These are phyloP conservation scores for Heliconius hortense DNA, from an alignment of 2,888 invertebrate genomes.

Conservation along the genomic window DNA sequence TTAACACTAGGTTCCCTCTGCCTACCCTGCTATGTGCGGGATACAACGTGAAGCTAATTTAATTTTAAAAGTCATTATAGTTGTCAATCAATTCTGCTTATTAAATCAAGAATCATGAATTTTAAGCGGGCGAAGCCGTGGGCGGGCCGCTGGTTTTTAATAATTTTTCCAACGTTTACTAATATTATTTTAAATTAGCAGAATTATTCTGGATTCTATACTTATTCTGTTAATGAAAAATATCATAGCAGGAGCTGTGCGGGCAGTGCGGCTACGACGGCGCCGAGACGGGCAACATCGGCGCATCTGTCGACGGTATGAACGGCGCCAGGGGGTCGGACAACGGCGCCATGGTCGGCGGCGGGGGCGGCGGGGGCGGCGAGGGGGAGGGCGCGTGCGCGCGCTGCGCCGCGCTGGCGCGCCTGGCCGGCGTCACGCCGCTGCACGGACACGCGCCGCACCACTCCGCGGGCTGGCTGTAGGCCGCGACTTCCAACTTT, in stretches of 20 bases:
- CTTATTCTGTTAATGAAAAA: background rate
- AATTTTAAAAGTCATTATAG: too few species aligned
- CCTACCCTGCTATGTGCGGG: too few species aligned
- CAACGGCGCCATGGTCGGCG: slow-evolving; percentile 34
- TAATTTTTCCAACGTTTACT: background rate
- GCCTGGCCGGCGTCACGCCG: slow-evolving; percentile 88
- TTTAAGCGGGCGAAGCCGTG: too few species aligned
- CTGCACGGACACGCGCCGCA: slow-evolving; percentile 86
- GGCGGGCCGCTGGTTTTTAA: too few species aligned
- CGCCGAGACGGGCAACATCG: slow-evolving; percentile 32
- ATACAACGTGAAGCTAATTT: too few species aligned
- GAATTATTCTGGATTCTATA: background rate
- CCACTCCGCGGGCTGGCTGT: slow-evolving; percentile 87
- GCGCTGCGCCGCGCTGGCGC: slow-evolving; percentile 83
- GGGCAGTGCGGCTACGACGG: slow-evolving; percentile 45
- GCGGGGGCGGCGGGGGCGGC: slow-evolving; percentile 33
- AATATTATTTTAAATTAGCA: background rate
- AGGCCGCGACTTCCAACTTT: slow-evolving; percentile 5
- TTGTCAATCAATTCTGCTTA: too few species aligned
- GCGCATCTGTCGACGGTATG: slow-evolving; percentile 23
- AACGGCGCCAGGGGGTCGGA: slow-evolving; percentile 8
- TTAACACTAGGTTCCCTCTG: too few species aligned
- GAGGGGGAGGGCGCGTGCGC: slow-evolving; percentile 59
- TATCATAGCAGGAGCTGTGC: slow-evolving; percentile 41
- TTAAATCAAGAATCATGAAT: too few species aligned